Conservation (phyloP, 2,113 vertebrate genomes). For the Barbus barbus region DNA sequence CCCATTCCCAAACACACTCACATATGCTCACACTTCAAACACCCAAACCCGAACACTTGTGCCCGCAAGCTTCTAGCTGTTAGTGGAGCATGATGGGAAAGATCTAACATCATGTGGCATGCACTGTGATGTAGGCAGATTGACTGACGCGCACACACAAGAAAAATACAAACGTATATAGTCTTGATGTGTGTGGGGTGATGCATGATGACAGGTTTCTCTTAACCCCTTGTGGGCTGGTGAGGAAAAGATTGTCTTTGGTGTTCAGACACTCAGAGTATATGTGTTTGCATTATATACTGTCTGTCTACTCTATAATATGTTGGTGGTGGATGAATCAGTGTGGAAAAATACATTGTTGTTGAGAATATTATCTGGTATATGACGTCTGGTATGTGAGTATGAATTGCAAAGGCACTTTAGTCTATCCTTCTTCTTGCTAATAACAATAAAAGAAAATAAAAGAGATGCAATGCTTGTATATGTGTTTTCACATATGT, state of each 20-base stretch:
- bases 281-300: too few relatives aligned
- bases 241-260: not conserved
- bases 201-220: constrained; percentile 29
- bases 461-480: too few relatives aligned
- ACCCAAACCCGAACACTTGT: constrained; percentile 25
- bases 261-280: not conserved
- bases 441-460: too few relatives aligned
- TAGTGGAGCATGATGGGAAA: constrained; percentile 29
- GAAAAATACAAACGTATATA: constrained; percentile 23
- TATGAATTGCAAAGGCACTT: too few relatives aligned
- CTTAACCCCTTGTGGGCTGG: not conserved
- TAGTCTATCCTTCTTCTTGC: too few relatives aligned
- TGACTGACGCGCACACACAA: constrained; percentile 21
- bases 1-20: constrained; percentile 13
- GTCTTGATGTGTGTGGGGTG: not conserved
- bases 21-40: constrained; percentile 8
- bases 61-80: constrained; percentile 28
- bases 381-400: too few relatives aligned
- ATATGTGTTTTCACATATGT: not conserved
- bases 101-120: constrained; percentile 27
- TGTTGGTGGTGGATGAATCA: too few relatives aligned
- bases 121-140: not conserved
- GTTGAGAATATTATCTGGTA: too few relatives aligned
- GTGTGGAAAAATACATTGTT: not conserved
- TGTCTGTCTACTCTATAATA: too few relatives aligned